These are phyloP conservation scores for Lepilemur septentrionalis DNA, from an alignment of 2,797 vertebrate species.

Conservation along the genomic window DNA sequence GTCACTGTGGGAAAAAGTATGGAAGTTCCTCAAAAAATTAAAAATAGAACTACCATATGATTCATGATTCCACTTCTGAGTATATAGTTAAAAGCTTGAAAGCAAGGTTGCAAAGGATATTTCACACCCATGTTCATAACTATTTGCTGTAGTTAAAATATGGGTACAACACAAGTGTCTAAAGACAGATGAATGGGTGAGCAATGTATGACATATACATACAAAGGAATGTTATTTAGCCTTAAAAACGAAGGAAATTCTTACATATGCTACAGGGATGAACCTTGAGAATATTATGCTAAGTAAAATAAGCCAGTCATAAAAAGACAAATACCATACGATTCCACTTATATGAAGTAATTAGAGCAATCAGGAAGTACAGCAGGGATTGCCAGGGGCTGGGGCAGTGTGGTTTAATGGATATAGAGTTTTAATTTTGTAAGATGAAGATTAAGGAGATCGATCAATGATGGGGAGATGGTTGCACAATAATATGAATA, in stretches of 20 bases:
- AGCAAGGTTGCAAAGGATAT: not conserved
- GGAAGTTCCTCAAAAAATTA: not conserved
- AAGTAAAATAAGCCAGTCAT: not conserved
- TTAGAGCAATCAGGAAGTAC: not conserved
- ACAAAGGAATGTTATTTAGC: not conserved
- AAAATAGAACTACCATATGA: not conserved
- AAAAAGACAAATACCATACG: not conserved
- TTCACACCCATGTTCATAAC: not conserved
- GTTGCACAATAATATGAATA: not conserved
- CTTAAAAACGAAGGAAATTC: not conserved
- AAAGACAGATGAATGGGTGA: not conserved
- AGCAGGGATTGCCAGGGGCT: not conserved
- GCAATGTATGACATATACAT: not conserved
- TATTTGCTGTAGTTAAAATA: not conserved
- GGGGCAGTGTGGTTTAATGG: not conserved
- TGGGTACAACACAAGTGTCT: not conserved
- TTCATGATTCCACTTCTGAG: not conserved
- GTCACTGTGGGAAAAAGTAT: not conserved
- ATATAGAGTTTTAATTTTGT: not conserved
- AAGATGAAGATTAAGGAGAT: not conserved
- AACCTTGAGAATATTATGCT: not conserved
- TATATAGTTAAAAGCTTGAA: not conserved
- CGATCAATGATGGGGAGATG: not conserved
- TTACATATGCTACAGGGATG: not conserved
- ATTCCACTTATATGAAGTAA: not conserved